phyloP scores from a whole-genome alignment of 2,113 vertebrate species.

The Ctenodactylus gundi region DNA sequence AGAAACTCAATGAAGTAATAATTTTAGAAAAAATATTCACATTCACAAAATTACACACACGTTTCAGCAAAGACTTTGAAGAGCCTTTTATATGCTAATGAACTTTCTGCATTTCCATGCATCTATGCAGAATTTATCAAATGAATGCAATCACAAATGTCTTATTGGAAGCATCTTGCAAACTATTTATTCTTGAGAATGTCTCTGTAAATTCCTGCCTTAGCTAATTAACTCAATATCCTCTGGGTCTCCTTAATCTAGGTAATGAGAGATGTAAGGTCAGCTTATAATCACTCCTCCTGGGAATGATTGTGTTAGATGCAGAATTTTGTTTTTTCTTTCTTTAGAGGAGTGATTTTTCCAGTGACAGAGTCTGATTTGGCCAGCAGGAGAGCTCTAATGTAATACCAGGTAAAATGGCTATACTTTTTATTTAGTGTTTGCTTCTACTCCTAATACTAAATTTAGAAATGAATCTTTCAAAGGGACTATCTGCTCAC shows the following conservation, averaged over 20 bases:
- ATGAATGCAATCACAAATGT: not conserved
- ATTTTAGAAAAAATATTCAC: too few relatives aligned
- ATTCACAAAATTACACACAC: not conserved
- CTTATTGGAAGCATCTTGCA: not conserved
- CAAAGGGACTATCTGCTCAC: not conserved
- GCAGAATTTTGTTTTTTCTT: not conserved
- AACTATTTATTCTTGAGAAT: not conserved
- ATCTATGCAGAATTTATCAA: not conserved
- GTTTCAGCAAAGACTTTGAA: not conserved
- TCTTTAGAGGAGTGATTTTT: not conserved
- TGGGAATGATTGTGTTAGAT: not conserved
- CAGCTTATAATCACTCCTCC: not conserved
- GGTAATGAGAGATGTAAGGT: not conserved
- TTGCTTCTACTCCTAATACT: not conserved
- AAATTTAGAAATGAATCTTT: not conserved
- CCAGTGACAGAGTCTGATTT: not conserved
- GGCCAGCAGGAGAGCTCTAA: not conserved
- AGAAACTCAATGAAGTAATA: not conserved
- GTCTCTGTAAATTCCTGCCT: not conserved
- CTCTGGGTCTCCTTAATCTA: not conserved
- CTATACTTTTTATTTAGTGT: not conserved
- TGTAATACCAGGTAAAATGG: not conserved
- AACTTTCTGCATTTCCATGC: conserved; percentile 16
- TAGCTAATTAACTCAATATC: not conserved
- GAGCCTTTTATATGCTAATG: not conserved